Evolutionary conservation across 2,888 invertebrate genomes (phyloP).

Genomic region (Cryptus viduatorius): DNA sequence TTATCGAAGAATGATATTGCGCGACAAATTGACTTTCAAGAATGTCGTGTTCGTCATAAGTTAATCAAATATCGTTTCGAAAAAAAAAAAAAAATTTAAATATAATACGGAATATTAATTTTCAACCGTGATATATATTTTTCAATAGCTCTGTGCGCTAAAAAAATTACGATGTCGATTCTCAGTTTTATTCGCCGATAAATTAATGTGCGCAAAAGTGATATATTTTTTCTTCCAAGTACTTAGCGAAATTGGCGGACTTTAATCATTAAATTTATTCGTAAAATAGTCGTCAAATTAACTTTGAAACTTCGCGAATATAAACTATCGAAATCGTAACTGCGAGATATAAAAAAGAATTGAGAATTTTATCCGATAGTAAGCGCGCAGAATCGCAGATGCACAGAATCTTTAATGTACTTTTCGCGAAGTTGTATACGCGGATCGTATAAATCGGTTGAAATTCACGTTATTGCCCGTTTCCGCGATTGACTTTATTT

Average conservation of each 20-base stretch:
- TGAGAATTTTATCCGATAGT: neutral
- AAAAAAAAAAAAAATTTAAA: neutral
- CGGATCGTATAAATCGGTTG: neutral
- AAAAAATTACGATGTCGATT: neutral
- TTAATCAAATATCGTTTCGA: neutral
- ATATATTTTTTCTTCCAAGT: neutral
- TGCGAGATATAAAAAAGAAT: no score
- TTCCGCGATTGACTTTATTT: neutral
- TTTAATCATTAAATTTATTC: no score
- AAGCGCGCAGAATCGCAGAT: neutral
- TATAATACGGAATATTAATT: neutral
- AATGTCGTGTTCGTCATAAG: neutral
- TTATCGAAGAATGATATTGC: neutral
- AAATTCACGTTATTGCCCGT: neutral
- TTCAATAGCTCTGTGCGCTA: neutral
- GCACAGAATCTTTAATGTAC: neutral
- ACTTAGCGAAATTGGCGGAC: no score
- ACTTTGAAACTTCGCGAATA: no score
- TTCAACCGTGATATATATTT: neutral
- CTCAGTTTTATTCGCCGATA: neutral
- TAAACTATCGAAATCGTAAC: no score
- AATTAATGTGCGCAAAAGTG: neutral
- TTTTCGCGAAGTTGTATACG: neutral
- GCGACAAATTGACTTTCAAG: neutral
- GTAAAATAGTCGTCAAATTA: no score